These are phyloP conservation scores for Rhynchophorus ferrugineus DNA, from an alignment of 1,140 invertebrate species.

Conservation along the genomic window DNA sequence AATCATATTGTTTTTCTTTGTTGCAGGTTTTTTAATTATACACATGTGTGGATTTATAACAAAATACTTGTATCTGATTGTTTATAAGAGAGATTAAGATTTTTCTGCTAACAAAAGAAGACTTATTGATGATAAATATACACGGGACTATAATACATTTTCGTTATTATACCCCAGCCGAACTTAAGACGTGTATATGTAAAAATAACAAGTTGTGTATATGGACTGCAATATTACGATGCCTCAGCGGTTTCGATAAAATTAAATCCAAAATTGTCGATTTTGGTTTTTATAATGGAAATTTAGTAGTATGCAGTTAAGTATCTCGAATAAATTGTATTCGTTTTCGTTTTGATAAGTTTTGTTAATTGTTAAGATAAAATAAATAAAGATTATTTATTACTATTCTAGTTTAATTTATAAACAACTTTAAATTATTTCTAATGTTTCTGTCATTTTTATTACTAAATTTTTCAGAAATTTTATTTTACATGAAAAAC, in stretches of 20 bases:
- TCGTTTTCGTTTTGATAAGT: slow-evolving; percentile 20
- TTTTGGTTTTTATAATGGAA: slow-evolving; percentile 18
- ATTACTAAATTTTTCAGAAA: too few relatives aligned
- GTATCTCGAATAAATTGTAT: slow-evolving; percentile 17
- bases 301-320: slow-evolving; percentile 14
- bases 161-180: slow-evolving; percentile 1
- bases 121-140: not conserved
- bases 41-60: not conserved
- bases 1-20: not conserved
- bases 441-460: too few relatives aligned
- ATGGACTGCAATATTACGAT: slow-evolving; percentile 8
- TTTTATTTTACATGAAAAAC: too few relatives aligned
- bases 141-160: slow-evolving; percentile 2
- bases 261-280: slow-evolving; percentile 8
- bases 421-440: too few relatives aligned
- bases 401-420: too few relatives aligned
- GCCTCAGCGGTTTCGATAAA: slow-evolving; percentile 7
- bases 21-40: not conserved
- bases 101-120: not conserved
- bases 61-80: too few relatives aligned
- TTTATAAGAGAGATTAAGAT: not conserved
- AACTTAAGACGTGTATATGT: slow-evolving; percentile 5
- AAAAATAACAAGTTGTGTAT: slow-evolving; percentile 11
- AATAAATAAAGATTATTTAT: slow-evolving; percentile 25
- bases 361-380: slow-evolving; percentile 25